Evolutionary conservation across 2,797 vertebrate species (phyloP).

Genomic region (Knipowitschia caucasica): DNA sequence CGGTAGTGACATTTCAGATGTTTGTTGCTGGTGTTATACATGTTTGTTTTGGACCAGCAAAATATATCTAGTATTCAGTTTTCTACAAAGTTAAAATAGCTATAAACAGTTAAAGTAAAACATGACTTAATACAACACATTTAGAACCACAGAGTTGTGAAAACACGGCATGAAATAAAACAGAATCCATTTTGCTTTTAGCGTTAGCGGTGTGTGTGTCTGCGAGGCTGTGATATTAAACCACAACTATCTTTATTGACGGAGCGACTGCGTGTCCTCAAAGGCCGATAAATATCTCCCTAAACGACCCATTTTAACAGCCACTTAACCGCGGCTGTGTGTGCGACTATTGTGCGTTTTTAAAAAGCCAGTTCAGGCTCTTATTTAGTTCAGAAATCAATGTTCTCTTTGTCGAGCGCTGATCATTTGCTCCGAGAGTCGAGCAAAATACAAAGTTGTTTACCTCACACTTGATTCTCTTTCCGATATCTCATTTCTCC

Average conservation of each 20-base stretch:
- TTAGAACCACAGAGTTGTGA: too few relatives aligned
- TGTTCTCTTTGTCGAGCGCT: neutral
- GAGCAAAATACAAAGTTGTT: conserved; percentile 18
- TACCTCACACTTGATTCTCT: conserved; percentile 30
- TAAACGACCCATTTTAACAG: conserved; percentile 18
- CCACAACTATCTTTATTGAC: conserved; percentile 19
- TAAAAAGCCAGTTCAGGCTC: conserved; percentile 11
- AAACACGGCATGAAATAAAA: neutral
- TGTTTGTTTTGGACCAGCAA: too few relatives aligned
- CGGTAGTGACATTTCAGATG: too few relatives aligned
- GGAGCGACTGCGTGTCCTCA: conserved; percentile 4
- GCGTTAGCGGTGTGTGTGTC: neutral
- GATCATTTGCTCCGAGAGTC: conserved; percentile 6
- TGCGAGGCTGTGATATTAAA: conserved; percentile 12
- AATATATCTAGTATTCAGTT: too few relatives aligned
- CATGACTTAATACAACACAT: too few relatives aligned
- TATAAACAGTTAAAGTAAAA: too few relatives aligned
- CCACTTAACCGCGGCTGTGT: conserved; percentile 10
- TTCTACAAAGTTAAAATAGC: too few relatives aligned
- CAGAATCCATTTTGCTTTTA: neutral
- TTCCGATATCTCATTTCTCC: conserved; percentile 50
- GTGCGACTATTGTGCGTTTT: conserved; percentile 3
- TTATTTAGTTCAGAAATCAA: conserved; percentile 26
- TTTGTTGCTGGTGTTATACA: too few relatives aligned
- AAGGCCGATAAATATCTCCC: conserved; percentile 23